phyloP scores from a whole-genome alignment of 2,113 vertebrate species.

The Columbina picui region DNA sequence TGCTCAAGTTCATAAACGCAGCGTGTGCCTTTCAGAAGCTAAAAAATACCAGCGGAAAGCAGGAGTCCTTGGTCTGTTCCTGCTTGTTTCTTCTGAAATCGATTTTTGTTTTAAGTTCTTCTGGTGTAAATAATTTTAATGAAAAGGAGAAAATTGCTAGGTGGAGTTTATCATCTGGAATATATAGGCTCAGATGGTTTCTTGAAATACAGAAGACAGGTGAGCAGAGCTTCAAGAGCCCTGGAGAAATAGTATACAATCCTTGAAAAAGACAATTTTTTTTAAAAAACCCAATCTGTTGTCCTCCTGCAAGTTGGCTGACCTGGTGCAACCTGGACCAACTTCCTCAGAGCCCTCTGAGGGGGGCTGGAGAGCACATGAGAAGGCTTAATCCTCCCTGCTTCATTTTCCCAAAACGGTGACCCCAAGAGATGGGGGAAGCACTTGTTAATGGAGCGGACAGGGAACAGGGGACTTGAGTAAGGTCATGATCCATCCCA shows the following conservation, averaged over 20 bases:
- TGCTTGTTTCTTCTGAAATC: constrained; percentile 26
- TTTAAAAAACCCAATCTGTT: background rate
- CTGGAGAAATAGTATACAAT: background rate
- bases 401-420: background rate
- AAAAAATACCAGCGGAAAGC: background rate
- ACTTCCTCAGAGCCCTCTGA: background rate
- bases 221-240: background rate
- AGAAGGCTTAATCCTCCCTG: background rate
- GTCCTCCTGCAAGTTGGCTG: background rate
- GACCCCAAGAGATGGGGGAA: background rate
- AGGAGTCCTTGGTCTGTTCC: constrained; percentile 31
- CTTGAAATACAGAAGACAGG: constrained; percentile 10
- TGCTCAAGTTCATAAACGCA: background rate
- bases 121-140: constrained; percentile 68
- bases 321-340: background rate
- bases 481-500: background rate
- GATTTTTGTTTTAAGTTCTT: constrained; percentile 62
- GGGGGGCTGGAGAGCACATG: accelerated
- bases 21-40: background rate
- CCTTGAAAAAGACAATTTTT: background rate
- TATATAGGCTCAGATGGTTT: constrained; percentile 16
- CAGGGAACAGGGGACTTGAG: background rate
- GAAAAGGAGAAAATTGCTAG: constrained; percentile 60
- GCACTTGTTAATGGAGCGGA: accelerated
- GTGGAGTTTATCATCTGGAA: constrained; percentile 37